phyloP scores from a whole-genome alignment of 1,140 invertebrate species.

The Matsumurasca onukii region DNA sequence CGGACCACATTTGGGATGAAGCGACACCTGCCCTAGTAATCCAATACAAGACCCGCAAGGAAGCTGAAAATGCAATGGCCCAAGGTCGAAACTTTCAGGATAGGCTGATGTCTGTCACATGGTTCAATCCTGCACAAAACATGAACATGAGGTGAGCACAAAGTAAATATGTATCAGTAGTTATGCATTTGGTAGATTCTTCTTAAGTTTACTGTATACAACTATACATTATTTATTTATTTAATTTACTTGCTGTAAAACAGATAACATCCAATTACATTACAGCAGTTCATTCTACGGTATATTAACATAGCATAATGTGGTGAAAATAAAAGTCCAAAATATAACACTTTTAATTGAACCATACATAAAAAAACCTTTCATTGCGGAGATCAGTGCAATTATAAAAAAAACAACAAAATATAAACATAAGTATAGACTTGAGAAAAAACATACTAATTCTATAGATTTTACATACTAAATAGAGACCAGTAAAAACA shows the following conservation, averaged over 20 bases:
- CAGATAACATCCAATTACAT: no score
- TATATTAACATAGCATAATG: background rate
- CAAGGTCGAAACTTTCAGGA: conserved; percentile 69
- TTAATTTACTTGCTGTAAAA: no score
- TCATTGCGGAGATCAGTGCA: no score
- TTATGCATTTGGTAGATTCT: background rate
- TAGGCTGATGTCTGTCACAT: conserved; percentile 49
- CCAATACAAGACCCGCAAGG: conserved; percentile 69
- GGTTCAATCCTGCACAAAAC: conserved; percentile 43
- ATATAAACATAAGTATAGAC: no score
- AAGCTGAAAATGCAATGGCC: conserved; percentile 66
- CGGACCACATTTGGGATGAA: conserved; percentile 65
- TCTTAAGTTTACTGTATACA: background rate
- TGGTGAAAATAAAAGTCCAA: background rate
- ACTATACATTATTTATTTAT: background rate
- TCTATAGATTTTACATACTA: no score
- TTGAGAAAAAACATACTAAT: no score
- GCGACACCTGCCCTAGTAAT: conserved; percentile 66
- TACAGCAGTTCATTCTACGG: no score
- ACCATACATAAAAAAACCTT: no score
- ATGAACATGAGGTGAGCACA: conserved; percentile 35
- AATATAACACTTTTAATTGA: background rate
- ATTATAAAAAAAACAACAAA: no score
- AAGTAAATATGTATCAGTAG: background rate
- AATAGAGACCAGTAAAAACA: no score